Percentiles rank a stretch among this genome's conserved stretches.
These are phyloP conservation scores for Thecophora atra DNA, from an alignment of 2,888 invertebrate genomes.

Conservation along the genomic window DNA sequence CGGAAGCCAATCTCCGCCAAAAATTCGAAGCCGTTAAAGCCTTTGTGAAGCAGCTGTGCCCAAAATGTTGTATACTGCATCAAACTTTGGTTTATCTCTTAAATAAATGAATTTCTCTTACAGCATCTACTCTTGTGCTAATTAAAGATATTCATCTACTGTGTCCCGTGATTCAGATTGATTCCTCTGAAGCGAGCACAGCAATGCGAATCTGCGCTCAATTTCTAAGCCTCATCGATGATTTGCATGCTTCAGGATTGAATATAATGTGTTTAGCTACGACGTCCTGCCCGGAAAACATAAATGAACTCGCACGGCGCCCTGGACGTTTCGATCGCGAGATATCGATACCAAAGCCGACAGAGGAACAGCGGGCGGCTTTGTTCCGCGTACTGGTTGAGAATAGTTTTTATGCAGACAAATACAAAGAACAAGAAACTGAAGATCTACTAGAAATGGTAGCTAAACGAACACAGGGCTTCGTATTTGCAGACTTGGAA, in stretches of 20 bases:
- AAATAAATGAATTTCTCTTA: conserved; percentile 23
- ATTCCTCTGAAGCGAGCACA: conserved; percentile 56
- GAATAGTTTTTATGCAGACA: conserved; percentile 40
- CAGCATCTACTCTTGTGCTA: conserved; percentile 63
- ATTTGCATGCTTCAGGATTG: conserved; percentile 53
- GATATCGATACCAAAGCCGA: conserved; percentile 68
- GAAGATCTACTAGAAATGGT: conserved; percentile 52
- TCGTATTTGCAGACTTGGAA: conserved; percentile 69
- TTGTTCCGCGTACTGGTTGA: conserved; percentile 62
- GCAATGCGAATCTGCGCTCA: conserved; percentile 65
- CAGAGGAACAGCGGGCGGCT: conserved; percentile 63
- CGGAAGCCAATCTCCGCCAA: conserved; percentile 66
- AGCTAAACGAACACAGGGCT: conserved; percentile 69
- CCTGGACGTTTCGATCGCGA: conserved; percentile 70
- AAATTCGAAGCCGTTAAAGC: conserved; percentile 66
- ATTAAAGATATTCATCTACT: conserved; percentile 66
- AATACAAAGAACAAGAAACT: conserved; percentile 35
- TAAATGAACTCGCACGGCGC: conserved; percentile 68
- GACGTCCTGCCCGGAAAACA: conserved; percentile 66
- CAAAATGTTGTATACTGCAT: conserved; percentile 42
- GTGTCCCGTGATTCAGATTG: conserved; percentile 61
- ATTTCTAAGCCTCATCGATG: conserved; percentile 67
- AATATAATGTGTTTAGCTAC: conserved; percentile 69
- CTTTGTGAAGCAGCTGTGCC: conserved; percentile 55
- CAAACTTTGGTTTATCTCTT: background rate